Conservation (phyloP, 2,888 invertebrate genomes). For the Epirrita christyi region DNA sequence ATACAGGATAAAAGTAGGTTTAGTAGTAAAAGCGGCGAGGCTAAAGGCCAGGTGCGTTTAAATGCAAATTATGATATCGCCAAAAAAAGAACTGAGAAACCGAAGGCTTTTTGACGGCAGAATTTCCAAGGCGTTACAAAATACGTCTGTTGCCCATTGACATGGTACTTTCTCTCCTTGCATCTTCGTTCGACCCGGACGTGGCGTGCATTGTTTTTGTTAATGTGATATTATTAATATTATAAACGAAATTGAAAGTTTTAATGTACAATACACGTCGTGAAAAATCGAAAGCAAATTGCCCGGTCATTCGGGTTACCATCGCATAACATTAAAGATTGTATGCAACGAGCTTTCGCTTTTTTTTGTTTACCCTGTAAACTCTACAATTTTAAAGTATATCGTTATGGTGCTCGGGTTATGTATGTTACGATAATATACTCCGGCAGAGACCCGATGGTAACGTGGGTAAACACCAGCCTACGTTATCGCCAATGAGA, state of each 20-base stretch:
- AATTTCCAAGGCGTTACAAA: slow-evolving; percentile 65
- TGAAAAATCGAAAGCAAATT: slow-evolving; percentile 71
- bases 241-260: slow-evolving; percentile 73
- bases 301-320: slow-evolving; percentile 49
- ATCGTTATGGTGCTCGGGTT: slow-evolving; percentile 24
- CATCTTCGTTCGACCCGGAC: slow-evolving; percentile 68
- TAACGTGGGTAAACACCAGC: too few relatives aligned
- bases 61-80: slow-evolving; percentile 52
- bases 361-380: slow-evolving; percentile 40
- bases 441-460: too few relatives aligned
- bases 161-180: slow-evolving; percentile 71
- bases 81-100: slow-evolving; percentile 43
- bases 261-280: slow-evolving; percentile 62
- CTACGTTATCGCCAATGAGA: too few relatives aligned
- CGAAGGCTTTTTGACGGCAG: slow-evolving; percentile 47
- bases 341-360: slow-evolving; percentile 46
- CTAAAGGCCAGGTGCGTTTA: slow-evolving; percentile 47
- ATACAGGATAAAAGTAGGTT: slow-evolving; percentile 19
- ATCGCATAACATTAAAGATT: slow-evolving; percentile 52
- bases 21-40: slow-evolving; percentile 42
- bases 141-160: slow-evolving; percentile 59
- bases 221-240: slow-evolving; percentile 72
- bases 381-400: slow-evolving; percentile 36
- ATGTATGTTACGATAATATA: too few relatives aligned
- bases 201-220: slow-evolving; percentile 72